phyloP scores from a whole-genome alignment of 2,888 invertebrate species.

The Drosophila recens region DNA sequence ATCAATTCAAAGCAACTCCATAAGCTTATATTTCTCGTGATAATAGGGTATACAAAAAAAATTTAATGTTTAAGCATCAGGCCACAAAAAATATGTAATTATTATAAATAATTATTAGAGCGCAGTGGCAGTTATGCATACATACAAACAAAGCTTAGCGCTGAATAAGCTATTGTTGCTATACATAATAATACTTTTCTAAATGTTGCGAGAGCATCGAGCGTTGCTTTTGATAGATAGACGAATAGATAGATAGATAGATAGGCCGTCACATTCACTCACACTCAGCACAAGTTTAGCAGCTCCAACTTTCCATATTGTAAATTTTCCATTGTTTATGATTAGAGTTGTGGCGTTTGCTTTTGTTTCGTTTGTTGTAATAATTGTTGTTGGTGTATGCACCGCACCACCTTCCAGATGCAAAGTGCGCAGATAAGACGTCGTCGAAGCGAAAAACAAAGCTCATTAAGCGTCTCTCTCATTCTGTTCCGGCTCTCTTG shows the following conservation, averaged over 20 bases:
- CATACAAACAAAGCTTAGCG: conserved; percentile 29
- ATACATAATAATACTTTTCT: conserved; percentile 46
- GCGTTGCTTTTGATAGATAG: conserved; percentile 45
- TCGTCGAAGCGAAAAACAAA: too few relatives aligned
- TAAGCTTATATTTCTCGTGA: background rate
- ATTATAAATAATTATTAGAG: conserved; percentile 81
- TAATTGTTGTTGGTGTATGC: conserved; percentile 31
- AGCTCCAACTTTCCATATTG: conserved; percentile 67
- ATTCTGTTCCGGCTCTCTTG: conserved; percentile 1
- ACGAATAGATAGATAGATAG: conserved; percentile 61
- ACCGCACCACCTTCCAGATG: conserved; percentile 29
- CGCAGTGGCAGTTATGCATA: conserved; percentile 70
- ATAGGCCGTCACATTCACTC: conserved; percentile 8
- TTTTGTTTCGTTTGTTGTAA: conserved; percentile 48
- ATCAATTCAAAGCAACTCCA: too few relatives aligned
- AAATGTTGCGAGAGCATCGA: conserved; percentile 56
- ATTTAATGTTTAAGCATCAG: conserved; percentile 65
- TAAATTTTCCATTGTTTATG: conserved; percentile 74
- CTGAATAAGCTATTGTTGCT: conserved; percentile 52
- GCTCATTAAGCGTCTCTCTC: conserved; percentile 45
- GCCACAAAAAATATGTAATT: conserved; percentile 65
- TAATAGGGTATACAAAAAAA: conserved; percentile 33
- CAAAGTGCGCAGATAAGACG: conserved; percentile 60
- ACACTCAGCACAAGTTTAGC: conserved; percentile 9
- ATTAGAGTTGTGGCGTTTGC: conserved; percentile 66